Conservation (phyloP, 2,888 invertebrate species). For the Thecophora atra region DNA sequence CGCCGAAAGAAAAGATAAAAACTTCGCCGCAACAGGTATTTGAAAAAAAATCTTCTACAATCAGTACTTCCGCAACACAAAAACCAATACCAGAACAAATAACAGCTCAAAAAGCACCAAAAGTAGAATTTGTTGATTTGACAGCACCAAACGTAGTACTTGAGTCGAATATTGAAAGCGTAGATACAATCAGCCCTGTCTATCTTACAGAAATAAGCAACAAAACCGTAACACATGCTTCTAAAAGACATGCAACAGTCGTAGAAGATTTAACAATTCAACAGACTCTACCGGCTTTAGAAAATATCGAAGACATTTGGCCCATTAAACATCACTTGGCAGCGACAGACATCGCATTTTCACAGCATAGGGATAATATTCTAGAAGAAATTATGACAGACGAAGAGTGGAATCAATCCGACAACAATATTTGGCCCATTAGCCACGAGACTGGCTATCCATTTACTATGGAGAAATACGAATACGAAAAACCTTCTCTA, state of each 20-base stretch:
- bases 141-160: slow-evolving; percentile 63
- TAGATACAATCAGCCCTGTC: slow-evolving; percentile 54
- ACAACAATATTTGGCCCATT: slow-evolving; percentile 59
- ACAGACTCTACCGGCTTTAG: slow-evolving; percentile 48
- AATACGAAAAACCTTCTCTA: slow-evolving; percentile 51
- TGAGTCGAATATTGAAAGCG: slow-evolving; percentile 52
- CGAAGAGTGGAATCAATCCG: slow-evolving; percentile 25
- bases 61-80: slow-evolving; percentile 46
- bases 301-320: slow-evolving; percentile 64
- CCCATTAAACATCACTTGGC: slow-evolving; percentile 61
- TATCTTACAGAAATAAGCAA: slow-evolving; percentile 53
- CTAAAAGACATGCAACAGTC: not conserved
- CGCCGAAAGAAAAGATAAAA: slow-evolving; percentile 44
- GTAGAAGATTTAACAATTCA: slow-evolving; percentile 2
- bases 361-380: slow-evolving; percentile 52
- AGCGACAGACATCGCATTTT: slow-evolving; percentile 59
- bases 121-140: slow-evolving; percentile 65
- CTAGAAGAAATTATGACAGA: not conserved
- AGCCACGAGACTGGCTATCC: slow-evolving; percentile 59
- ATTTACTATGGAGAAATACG: slow-evolving; percentile 56
- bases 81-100: slow-evolving; percentile 46
- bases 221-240: slow-evolving; percentile 37
- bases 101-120: slow-evolving; percentile 57
- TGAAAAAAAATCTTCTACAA: slow-evolving; percentile 61
- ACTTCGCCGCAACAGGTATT: slow-evolving; percentile 63